Evolutionary conservation across 2,113 vertebrate genomes (phyloP).

Genomic region (Dipodomys stephensi): DNA sequence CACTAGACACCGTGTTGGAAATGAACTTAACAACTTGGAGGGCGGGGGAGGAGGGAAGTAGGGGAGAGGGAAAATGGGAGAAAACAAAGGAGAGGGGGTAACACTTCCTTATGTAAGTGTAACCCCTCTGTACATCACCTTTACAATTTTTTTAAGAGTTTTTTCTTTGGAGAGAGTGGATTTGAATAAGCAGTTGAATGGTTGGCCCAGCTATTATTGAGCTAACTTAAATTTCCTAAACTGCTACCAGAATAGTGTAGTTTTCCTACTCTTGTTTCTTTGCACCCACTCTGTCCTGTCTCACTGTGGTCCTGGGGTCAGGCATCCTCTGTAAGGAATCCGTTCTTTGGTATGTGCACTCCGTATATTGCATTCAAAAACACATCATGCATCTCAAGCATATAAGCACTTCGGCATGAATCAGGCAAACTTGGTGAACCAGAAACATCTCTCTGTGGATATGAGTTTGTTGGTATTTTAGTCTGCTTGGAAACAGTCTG

Average conservation of each 20-base stretch:
- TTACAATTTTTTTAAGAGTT: too few relatives aligned
- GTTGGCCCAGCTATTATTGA: neutral
- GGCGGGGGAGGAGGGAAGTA: too few relatives aligned
- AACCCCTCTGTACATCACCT: too few relatives aligned
- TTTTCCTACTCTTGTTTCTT: too few relatives aligned
- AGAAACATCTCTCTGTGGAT: constrained; percentile 78
- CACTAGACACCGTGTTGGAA: too few relatives aligned
- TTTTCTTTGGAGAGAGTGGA: neutral
- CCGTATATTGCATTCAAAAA: neutral
- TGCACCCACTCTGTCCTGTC: neutral
- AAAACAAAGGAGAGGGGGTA: too few relatives aligned
- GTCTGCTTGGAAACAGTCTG: constrained; percentile 85
- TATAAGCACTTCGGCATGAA: constrained; percentile 61
- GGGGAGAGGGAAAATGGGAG: too few relatives aligned
- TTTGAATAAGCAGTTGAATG: neutral
- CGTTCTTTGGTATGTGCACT: neutral
- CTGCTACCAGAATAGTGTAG: neutral
- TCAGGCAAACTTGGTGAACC: constrained; percentile 79
- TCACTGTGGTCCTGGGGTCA: neutral
- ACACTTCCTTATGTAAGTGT: too few relatives aligned
- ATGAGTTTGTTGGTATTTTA: constrained; percentile 82
- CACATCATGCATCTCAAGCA: constrained; percentile 6
- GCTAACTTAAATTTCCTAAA: neutral
- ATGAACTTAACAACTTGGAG: too few relatives aligned
- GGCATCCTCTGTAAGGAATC: neutral